A percentile compares a stretch with the other conserved stretches of the same genome.
phyloP scores from a whole-genome alignment of 1,140 invertebrate species.

The Archivesica marissinica region DNA sequence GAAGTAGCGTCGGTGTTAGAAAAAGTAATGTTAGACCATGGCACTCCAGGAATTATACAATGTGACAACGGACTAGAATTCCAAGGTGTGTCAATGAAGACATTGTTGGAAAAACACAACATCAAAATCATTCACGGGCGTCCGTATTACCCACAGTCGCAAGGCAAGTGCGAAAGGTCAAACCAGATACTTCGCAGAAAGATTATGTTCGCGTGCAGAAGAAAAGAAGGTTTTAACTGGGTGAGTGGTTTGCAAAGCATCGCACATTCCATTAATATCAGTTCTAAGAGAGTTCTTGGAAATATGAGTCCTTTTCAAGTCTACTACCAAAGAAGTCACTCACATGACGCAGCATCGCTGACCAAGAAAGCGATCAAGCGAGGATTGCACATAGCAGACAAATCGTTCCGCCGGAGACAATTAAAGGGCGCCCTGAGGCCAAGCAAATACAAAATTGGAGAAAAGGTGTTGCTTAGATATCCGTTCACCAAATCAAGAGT shows the following conservation, averaged over 20 bases:
- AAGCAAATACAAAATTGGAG: constrained; percentile 16
- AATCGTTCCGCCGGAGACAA: background rate
- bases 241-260: background rate
- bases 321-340: background rate
- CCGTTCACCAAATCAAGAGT: background rate
- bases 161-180: constrained; percentile 52
- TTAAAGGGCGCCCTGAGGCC: background rate
- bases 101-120: background rate
- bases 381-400: no score
- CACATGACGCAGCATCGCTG: no score
- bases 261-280: no score
- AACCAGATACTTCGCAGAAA: constrained; percentile 10
- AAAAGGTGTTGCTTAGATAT: background rate
- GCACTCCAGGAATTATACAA: constrained; percentile 31
- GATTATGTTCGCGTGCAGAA: background rate
- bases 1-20: background rate
- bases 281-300: background rate
- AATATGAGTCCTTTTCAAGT: constrained; percentile 9
- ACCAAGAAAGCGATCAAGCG: no score
- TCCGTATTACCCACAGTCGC: constrained; percentile 43
- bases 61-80: constrained; percentile 44
- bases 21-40: constrained; percentile 10
- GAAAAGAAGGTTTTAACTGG: constrained; percentile 35
- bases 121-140: constrained; percentile 16
- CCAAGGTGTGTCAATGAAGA: constrained; percentile 5